A percentile compares a stretch with the other conserved stretches of the same genome.
These are phyloP conservation scores for Linurgus olivaceus DNA, from an alignment of 2,797 vertebrate genomes.

Conservation along the genomic window DNA sequence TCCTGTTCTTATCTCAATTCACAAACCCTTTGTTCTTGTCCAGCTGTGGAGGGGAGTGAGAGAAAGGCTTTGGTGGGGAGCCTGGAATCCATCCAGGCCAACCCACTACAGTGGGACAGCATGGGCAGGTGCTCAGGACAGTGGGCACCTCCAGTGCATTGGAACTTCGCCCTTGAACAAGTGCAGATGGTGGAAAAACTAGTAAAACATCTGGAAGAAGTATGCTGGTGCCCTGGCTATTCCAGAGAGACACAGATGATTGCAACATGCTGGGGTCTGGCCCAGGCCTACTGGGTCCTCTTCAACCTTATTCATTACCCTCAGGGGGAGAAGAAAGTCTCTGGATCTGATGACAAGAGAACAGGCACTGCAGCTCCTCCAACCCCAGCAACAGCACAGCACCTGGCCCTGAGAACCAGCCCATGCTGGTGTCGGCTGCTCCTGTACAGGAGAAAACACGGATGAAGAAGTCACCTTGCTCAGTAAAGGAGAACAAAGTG, in stretches of 20 bases:
- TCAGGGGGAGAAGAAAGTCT: not conserved
- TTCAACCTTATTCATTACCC: not conserved
- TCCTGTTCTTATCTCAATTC: no score
- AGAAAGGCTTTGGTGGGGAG: not conserved
- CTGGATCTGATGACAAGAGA: not conserved
- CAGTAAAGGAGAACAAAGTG: not conserved
- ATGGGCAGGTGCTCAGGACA: not conserved
- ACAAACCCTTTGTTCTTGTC: not conserved
- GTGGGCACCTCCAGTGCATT: not conserved
- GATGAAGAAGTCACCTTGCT: not conserved
- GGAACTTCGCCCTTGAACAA: not conserved
- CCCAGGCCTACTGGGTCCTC: not conserved
- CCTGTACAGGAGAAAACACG: not conserved
- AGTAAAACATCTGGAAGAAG: not conserved
- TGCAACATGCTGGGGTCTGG: not conserved
- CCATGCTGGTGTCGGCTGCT: fast-evolving
- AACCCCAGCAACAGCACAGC: not conserved
- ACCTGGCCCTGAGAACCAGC: not conserved
- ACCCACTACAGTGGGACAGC: not conserved
- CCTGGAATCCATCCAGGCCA: not conserved
- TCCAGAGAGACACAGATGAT: not conserved
- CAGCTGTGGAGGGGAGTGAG: not conserved
- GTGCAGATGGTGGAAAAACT: not conserved
- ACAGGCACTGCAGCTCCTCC: not conserved
- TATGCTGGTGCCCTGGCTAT: not conserved